Percentiles rank a stretch among this genome's conserved stretches.
These are phyloP conservation scores for Procambarus clarkii DNA, from an alignment of 1,140 invertebrate species.

Conservation along the genomic window DNA sequence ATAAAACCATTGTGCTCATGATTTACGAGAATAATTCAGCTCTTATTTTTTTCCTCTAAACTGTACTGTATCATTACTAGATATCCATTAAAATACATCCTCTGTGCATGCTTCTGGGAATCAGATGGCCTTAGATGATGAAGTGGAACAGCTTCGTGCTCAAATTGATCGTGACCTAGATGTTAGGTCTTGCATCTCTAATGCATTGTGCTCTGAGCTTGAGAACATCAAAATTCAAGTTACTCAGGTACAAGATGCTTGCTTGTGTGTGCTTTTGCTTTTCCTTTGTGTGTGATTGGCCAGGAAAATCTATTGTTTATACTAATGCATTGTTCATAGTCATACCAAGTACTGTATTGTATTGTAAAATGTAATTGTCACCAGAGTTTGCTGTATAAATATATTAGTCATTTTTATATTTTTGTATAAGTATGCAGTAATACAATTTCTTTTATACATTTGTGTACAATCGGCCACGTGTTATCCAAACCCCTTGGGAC, in stretches of 20 bases:
- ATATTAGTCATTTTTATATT: too few species aligned
- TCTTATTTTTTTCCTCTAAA: not conserved
- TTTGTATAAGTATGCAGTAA: too few species aligned
- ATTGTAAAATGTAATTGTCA: too few species aligned
- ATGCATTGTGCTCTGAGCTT: constrained; percentile 15
- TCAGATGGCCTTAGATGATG: constrained; percentile 40
- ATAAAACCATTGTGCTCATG: too few species aligned
- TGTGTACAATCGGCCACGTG: too few species aligned
- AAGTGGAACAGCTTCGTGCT: constrained; percentile 28
- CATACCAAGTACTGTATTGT: too few species aligned
- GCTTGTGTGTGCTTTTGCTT: not conserved
- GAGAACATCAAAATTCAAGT: constrained; percentile 44
- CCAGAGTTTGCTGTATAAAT: too few species aligned
- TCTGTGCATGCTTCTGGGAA: constrained; percentile 16
- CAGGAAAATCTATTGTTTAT: not conserved
- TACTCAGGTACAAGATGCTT: constrained; percentile 25
- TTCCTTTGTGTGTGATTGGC: not conserved
- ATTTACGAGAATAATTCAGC: not conserved
- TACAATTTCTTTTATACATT: too few species aligned
- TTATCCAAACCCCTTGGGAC: too few species aligned
- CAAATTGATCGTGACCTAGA: constrained; percentile 19
- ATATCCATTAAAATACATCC: not conserved
- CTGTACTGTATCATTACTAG: not conserved
- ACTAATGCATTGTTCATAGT: not conserved
- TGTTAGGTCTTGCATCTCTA: constrained; percentile 11